A percentile compares a stretch with the other conserved stretches of the same genome.
These are phyloP conservation scores for Psittacula cyanocephala DNA, from an alignment of 2,113 vertebrate species.

Conservation along the genomic window DNA sequence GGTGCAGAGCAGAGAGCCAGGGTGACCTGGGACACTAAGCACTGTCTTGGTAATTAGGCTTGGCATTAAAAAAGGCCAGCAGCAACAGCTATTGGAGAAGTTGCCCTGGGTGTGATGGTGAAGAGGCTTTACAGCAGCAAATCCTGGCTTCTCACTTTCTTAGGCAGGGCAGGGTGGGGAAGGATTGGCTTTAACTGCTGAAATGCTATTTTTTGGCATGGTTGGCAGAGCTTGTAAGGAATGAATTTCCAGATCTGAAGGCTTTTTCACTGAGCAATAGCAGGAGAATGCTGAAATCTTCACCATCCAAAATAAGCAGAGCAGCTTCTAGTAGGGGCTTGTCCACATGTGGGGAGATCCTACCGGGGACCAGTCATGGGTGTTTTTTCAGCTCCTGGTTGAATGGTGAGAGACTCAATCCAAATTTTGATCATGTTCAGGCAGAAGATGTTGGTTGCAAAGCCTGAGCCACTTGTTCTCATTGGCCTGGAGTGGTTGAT, in stretches of 20 bases:
- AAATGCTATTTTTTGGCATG: not conserved
- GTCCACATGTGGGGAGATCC: not conserved
- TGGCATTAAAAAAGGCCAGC: not conserved
- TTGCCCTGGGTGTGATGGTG: not conserved
- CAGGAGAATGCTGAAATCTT: not conserved
- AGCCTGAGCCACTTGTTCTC: not conserved
- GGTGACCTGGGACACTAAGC: not conserved
- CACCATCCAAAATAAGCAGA: not conserved
- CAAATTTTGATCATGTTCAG: rapidly evolving
- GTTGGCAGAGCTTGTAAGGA: not conserved
- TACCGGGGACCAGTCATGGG: rapidly evolving
- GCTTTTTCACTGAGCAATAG: not conserved
- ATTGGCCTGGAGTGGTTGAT: not conserved
- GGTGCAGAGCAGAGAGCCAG: not conserved
- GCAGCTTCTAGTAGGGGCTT: not conserved
- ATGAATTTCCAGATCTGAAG: not conserved
- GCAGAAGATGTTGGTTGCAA: not conserved
- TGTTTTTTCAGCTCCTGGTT: not conserved
- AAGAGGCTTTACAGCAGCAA: not conserved
- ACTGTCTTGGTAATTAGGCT: not conserved
- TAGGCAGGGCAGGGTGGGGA: rapidly evolving
- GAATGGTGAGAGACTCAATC: not conserved
- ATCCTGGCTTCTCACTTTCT: not conserved
- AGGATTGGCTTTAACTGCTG: not conserved
- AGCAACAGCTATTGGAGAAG: not conserved